Evolutionary conservation across 1,140 invertebrate species (phyloP), one percentile per base, ranked within the genome.

Genomic region (Macrobrachium rosenbergii): DNA sequence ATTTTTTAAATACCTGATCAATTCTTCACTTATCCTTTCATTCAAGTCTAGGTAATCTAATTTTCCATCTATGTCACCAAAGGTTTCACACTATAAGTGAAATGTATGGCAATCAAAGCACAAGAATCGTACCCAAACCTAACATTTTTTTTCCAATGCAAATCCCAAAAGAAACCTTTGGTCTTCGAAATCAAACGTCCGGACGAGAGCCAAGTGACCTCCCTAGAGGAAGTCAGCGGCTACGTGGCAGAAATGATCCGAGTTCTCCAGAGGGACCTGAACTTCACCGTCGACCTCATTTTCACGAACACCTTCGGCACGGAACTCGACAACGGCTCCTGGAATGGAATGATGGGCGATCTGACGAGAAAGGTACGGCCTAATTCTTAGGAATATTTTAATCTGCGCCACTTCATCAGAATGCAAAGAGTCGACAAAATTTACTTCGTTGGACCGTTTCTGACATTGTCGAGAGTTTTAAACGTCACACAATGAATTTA

Each of bases 261-360:
- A 37, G 59, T 76, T 8, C 58, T 87, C 59, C 43, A 80, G 14
- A 1, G 21, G 14, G 28, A 60, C 43, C 67, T 87, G 23, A 82
- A 87, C 78, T 82, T 87, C 63, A 72, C 84, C 17, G 19, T 69
- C 10, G 52, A 43, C 7, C 45, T 87, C 59, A 81, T 60, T 59
- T n/a, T 60, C 78, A 87, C 84, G 14, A 80, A 87, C 78, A 75
- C 64, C 21, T 87, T 81, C 58, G 84, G 84, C 2, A 64, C 63
- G 0, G 52, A 21, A 45, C 28, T 64, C 19, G n/a, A 14, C 19
- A 87, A 87, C 60, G 84, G 78, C 58, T 81, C 84, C 59, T 87
- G 78, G 78, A 82, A 87, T n/a, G 84, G 84, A 58, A 82, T 87
- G 84, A 62, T 82, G 17, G 79, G 84, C 14, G 28, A 37, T 10